Percentiles rank a stretch among this genome's conserved stretches.
phyloP scores from a whole-genome alignment of 2,113 vertebrate species.

The Rhabdomys dilectus region DNA sequence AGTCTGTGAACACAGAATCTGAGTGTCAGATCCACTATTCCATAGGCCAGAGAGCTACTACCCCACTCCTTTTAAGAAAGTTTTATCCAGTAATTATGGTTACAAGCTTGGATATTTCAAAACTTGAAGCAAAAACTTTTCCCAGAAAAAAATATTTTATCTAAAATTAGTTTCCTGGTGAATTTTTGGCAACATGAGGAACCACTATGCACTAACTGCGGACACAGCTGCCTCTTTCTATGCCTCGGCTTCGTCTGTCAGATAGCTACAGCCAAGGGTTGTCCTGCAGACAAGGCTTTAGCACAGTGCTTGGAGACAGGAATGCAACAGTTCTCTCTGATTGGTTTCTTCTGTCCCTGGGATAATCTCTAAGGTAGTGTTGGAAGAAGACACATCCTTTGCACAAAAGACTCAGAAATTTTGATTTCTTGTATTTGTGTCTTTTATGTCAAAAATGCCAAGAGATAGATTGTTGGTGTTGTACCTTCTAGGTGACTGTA shows the following conservation, averaged over 20 bases:
- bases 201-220: not conserved
- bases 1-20: not conserved
- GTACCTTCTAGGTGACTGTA: not conserved
- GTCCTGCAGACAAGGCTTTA: not conserved
- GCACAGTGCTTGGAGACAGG: not conserved
- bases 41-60: not conserved
- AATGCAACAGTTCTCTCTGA: not conserved
- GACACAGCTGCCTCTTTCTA: not conserved
- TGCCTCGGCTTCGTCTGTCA: not conserved
- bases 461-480: not conserved
- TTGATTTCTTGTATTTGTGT: slow-evolving; percentile 23
- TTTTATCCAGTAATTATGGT: not conserved
- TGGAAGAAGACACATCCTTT: not conserved
- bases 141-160: not conserved
- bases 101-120: not conserved
- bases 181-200: not conserved
- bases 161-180: not conserved
- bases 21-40: not conserved
- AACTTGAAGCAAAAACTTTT: not conserved
- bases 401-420: slow-evolving; percentile 38
- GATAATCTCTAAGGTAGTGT: slow-evolving; percentile 10
- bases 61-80: not conserved
- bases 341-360: slow-evolving; percentile 21
- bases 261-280: not conserved
- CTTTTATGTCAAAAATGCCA: not conserved